phyloP scores from a whole-genome alignment of 1,140 invertebrate genomes.

The Drosophila equinoxialis region DNA sequence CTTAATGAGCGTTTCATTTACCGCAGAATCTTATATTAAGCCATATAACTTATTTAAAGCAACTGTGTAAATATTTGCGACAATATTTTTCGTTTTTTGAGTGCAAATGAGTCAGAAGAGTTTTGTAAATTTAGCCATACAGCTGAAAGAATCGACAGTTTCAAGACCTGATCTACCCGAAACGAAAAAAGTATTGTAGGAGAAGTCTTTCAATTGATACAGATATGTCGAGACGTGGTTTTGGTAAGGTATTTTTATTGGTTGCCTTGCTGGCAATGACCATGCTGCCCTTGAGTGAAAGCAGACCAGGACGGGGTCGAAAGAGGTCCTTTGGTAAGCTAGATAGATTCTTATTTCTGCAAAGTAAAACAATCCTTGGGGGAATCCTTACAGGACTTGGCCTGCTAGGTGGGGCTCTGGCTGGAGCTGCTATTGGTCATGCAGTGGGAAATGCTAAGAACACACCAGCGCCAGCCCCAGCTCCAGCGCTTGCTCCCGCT shows the following conservation, averaged over 20 bases:
- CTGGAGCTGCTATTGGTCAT: slow-evolving; percentile 41
- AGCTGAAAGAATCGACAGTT: slow-evolving; percentile 8
- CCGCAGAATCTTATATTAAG: slow-evolving; percentile 57
- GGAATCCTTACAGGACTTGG: slow-evolving; percentile 41
- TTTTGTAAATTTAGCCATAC: slow-evolving; percentile 12
- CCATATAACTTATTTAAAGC: slow-evolving; percentile 30
- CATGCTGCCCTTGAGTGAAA: slow-evolving; percentile 37
- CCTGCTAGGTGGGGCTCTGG: slow-evolving; percentile 52
- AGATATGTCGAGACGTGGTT: slow-evolving; percentile 39
- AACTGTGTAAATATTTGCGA: slow-evolving; percentile 63
- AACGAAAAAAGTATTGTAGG: slow-evolving; percentile 6
- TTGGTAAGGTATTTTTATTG: slow-evolving; percentile 35
- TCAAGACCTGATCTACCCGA: slow-evolving; percentile 23
- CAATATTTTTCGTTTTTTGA: slow-evolving; percentile 43
- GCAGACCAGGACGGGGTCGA: slow-evolving; percentile 43
- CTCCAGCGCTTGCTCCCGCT: slow-evolving; percentile 25
- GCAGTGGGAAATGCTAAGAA: slow-evolving; percentile 22
- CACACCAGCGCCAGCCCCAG: slow-evolving; percentile 4
- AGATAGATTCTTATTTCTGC: background rate
- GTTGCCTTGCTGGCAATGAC: slow-evolving; percentile 32
- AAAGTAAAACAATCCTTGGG: background rate
- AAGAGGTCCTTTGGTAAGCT: slow-evolving; percentile 57
- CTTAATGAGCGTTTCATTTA: slow-evolving; percentile 48
- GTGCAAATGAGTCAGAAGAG: slow-evolving; percentile 33
- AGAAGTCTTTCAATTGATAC: background rate